Percentiles rank a stretch among this genome's conserved stretches.
These are phyloP conservation scores for Suricata suricatta DNA, from an alignment of 2,113 vertebrate genomes.

Conservation along the genomic window DNA sequence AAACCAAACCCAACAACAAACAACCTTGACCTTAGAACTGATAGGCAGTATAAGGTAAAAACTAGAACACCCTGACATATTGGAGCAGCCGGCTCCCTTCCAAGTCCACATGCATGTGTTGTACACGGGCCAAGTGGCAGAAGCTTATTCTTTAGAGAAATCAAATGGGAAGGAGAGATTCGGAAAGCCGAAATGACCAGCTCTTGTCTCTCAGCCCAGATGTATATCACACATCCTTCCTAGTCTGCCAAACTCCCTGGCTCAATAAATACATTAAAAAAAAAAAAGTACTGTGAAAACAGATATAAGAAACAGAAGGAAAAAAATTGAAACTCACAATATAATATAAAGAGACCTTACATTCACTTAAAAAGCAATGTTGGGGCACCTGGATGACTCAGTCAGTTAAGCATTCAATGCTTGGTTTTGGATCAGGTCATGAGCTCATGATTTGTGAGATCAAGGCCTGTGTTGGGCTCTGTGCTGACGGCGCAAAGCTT, in stretches of 20 bases:
- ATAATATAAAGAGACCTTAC: neutral
- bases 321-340: neutral
- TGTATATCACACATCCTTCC: neutral
- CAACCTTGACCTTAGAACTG: neutral
- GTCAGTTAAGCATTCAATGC: neutral
- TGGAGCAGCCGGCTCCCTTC: neutral
- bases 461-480: neutral
- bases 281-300: neutral
- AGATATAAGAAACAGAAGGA: neutral
- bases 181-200: neutral
- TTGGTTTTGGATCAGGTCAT: neutral
- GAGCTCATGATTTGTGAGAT: neutral
- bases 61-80: neutral
- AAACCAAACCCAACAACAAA: neutral
- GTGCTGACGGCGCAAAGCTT: neutral
- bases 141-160: neutral
- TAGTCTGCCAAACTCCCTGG: neutral
- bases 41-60: neutral
- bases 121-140: neutral
- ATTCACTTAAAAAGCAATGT: neutral
- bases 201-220: neutral
- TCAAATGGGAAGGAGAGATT: neutral
- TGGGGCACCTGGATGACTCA: neutral
- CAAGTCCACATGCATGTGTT: rapidly evolving
- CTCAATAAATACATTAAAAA: neutral